Evolutionary conservation across 2,113 vertebrate genomes (phyloP).

Genomic region (Phylloscopus whistleri): DNA sequence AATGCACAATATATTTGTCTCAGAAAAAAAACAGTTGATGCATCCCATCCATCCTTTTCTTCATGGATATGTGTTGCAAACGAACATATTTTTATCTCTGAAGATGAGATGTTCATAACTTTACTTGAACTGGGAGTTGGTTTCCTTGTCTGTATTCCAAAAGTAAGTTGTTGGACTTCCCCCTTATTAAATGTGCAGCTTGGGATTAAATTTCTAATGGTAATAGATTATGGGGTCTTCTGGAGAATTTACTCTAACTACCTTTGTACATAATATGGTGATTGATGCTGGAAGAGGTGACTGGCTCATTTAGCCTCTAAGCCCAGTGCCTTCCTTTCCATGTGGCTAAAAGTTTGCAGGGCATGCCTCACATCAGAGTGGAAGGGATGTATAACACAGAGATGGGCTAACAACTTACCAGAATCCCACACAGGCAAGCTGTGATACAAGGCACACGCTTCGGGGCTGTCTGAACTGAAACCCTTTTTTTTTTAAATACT

Average conservation of each 20-base stretch:
- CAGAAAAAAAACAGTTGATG: not conserved
- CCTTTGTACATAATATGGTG: accelerated
- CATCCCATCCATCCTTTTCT: not conserved
- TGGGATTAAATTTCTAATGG: not conserved
- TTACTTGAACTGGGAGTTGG: not conserved
- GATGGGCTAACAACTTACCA: not conserved
- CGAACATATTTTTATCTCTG: not conserved
- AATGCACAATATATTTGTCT: not conserved
- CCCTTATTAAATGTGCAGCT: not conserved
- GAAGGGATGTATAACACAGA: not conserved
- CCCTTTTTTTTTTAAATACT: not conserved
- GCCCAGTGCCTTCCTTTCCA: not conserved
- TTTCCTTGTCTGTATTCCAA: not conserved
- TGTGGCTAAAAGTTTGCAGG: not conserved
- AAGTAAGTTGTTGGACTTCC: not conserved
- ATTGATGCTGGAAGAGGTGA: not conserved
- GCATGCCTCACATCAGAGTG: not conserved
- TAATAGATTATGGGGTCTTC: not conserved
- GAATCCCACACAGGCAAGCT: not conserved
- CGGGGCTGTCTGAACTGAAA: not conserved
- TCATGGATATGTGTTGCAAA: not conserved
- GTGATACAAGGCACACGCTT: not conserved
- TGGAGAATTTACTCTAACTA: not conserved
- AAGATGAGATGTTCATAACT: not conserved
- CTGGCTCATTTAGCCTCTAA: not conserved